phyloP scores from a whole-genome alignment of 2,113 vertebrate genomes.

The Antechinus stuartii region DNA sequence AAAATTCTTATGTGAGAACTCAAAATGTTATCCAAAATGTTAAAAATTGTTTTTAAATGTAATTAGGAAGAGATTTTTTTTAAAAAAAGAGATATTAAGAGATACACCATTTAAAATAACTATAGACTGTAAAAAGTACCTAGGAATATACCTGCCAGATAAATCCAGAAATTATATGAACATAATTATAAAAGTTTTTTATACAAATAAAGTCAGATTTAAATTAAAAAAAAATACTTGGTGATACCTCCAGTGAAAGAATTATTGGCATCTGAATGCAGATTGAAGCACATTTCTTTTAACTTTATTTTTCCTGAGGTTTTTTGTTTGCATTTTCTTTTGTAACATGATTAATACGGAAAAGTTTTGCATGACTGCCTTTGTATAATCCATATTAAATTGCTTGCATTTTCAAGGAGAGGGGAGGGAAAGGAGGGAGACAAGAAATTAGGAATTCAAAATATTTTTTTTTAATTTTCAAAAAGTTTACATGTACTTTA shows the following conservation, averaged over 20 bases:
- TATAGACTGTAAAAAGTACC: too few relatives aligned
- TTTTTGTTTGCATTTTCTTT: neutral
- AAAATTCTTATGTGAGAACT: too few relatives aligned
- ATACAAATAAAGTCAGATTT: too few relatives aligned
- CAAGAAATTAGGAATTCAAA: neutral
- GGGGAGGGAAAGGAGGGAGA: neutral
- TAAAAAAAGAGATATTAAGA: too few relatives aligned
- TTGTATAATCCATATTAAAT: neutral
- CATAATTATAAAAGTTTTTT: too few relatives aligned
- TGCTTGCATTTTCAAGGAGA: neutral
- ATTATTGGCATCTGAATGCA: neutral
- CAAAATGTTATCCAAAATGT: too few relatives aligned
- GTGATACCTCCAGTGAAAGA: neutral
- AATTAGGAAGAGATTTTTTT: too few relatives aligned
- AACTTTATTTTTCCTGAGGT: neutral
- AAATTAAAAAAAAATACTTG: neutral
- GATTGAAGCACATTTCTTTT: neutral
- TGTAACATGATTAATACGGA: neutral
- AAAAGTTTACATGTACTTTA: neutral
- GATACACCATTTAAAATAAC: too few relatives aligned
- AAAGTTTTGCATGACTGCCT: neutral
- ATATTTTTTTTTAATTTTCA: neutral
- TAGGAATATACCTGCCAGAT: too few relatives aligned
- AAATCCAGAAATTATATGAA: too few relatives aligned
- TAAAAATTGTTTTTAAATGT: too few relatives aligned